These are phyloP conservation scores for Pristionchus entomophagus DNA, from an alignment of 2,888 invertebrate species.

Conservation along the genomic window DNA sequence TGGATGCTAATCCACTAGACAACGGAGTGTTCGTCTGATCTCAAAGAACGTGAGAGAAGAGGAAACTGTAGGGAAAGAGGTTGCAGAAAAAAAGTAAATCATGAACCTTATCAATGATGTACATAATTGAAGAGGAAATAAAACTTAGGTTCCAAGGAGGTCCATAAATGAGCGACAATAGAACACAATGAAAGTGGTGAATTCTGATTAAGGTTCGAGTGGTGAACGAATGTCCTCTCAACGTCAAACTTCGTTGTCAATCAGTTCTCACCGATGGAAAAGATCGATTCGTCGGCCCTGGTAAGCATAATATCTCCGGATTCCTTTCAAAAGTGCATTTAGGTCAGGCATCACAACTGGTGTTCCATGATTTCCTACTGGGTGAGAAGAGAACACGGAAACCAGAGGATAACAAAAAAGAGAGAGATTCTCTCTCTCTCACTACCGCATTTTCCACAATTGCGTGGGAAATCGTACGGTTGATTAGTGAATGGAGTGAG, in stretches of 20 bases:
- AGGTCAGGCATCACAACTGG: not conserved
- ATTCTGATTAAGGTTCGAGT: slow-evolving; percentile 20
- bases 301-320: no score
- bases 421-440: not conserved
- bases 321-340: not conserved
- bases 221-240: slow-evolving; percentile 48
- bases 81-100: not conserved
- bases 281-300: slow-evolving; percentile 47
- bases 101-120: not conserved
- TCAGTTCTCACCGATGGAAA: slow-evolving; percentile 34
- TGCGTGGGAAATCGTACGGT: slow-evolving; percentile 35
- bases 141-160: no score
- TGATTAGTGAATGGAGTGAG: slow-evolving; percentile 15
- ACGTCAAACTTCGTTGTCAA: slow-evolving; percentile 48
- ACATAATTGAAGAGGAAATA: not conserved
- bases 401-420: not conserved
- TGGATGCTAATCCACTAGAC: not conserved
- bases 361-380: slow-evolving; percentile 19
- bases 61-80: not conserved
- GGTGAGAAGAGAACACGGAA: slow-evolving; percentile 12
- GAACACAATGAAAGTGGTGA: not conserved
- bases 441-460: not conserved
- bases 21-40: not conserved
- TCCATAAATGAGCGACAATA: no score
- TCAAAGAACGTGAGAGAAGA: not conserved